A percentile compares a stretch with the other conserved stretches of the same genome.
These are phyloP conservation scores for Rallus crepitans DNA, from an alignment of 2,797 vertebrate genomes.

Conservation along the genomic window DNA sequence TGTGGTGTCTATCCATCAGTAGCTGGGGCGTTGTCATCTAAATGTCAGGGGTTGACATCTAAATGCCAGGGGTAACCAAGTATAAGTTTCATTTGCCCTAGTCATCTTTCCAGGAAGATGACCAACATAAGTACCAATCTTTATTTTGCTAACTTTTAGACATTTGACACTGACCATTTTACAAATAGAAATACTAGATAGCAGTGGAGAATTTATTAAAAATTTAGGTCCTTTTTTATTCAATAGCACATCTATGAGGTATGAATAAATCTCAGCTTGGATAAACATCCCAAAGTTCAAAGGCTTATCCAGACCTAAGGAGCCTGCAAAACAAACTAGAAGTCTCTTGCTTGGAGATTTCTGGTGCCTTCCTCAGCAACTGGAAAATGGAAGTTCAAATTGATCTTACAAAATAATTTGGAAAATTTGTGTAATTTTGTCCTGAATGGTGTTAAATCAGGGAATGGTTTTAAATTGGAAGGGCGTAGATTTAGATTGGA, in stretches of 20 bases:
- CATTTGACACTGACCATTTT: neutral
- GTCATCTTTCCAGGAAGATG: neutral
- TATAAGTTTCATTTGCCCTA: neutral
- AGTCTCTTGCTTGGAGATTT: neutral
- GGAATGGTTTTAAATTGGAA: too few species aligned
- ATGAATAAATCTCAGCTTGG: neutral
- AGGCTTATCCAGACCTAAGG: neutral
- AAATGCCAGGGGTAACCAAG: neutral
- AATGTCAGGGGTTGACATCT: neutral
- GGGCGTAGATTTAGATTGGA: too few species aligned
- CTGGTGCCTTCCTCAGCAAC: neutral
- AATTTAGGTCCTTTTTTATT: neutral
- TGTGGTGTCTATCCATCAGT: neutral
- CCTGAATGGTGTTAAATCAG: neutral
- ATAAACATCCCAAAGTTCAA: neutral
- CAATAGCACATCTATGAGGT: neutral
- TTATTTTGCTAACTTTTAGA: neutral
- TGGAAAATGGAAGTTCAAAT: neutral
- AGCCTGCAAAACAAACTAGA: neutral
- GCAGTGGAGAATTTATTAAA: neutral
- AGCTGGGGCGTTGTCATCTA: neutral
- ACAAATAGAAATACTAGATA: neutral
- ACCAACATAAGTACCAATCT: neutral
- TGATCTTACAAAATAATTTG: neutral
- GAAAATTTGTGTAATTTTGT: rapidly evolving